These are phyloP conservation scores for Leptoteleia sp. DNA, from an alignment of 1,140 invertebrate genomes.

Conservation along the genomic window DNA sequence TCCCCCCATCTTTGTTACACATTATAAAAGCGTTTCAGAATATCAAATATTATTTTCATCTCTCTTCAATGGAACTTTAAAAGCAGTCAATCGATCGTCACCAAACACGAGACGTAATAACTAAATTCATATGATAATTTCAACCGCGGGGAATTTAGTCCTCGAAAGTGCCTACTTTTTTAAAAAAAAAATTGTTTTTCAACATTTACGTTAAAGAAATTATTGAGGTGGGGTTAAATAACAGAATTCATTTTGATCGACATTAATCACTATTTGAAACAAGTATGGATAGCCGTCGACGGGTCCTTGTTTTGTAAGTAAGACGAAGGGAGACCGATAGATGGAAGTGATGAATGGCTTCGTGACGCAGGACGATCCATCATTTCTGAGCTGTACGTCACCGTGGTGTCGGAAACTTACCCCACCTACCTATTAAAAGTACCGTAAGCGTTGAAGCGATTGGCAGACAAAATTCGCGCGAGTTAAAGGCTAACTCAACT, in stretches of 20 bases:
- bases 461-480: constrained; percentile 78
- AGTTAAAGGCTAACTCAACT: constrained; percentile 77
- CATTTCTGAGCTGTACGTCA: constrained; percentile 77
- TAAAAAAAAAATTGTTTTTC: background rate
- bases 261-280: constrained; percentile 81
- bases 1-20: no score
- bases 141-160: no score
- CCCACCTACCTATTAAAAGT: constrained; percentile 67
- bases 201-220: constrained; percentile 20
- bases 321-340: constrained; percentile 80
- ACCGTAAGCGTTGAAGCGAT: constrained; percentile 72
- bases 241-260: constrained; percentile 77
- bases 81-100: no score
- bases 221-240: constrained; percentile 69
- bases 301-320: constrained; percentile 78
- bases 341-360: constrained; percentile 81
- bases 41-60: no score
- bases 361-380: constrained; percentile 79
- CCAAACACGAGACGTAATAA: no score
- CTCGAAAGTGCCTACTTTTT: no score
- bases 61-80: no score
- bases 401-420: constrained; percentile 68
- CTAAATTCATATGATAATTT: no score
- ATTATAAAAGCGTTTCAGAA: no score
- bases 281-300: constrained; percentile 79